Evolutionary conservation across 2,113 vertebrate genomes (phyloP), one percentile per base, ranked within the genome.

Genomic region (Amia ocellicauda): DNA sequence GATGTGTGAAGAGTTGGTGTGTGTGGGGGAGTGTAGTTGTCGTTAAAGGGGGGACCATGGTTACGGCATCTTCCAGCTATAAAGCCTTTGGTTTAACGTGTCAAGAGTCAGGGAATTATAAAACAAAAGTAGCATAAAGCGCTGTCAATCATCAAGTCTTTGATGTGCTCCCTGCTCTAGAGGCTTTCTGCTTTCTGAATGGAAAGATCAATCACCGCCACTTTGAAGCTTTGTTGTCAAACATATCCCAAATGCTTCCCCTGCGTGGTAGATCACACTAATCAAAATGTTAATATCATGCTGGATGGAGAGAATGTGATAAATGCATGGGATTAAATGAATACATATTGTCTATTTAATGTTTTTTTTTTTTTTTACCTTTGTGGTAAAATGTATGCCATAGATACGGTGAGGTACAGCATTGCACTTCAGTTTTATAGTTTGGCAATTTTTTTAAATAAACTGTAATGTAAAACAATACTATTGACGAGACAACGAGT

Each of bases 81-180:
- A 51, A 75, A 82, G 73, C 14, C 23, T 19, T 56, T 3, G 3
- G 69, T 67, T 83, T 73, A 71, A 69, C 76, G 59, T 74, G 74
- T 80, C 71, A 70, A 73, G 52, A 74, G 73, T 76, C 75, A 74
- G 76, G 74, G 76, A 77, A 78, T 78, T 78, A 79, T 5, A 80
- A 86, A 82, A 80, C 70, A 81, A 84, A 85, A 82, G 69, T 13
- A 9, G 64, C 40, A 67, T 66, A 72, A 74, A 70, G 67, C 0
- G 24, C 77, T 82, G 81, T 78, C 83, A 81, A 60, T 86, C 82
- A 80, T 52, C n/a, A 42, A 60, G 62, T 16, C 69, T 83, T 80
- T 79, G 72, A 78, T 80, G 72, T 77, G 69, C 36, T 76, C 54
- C 14, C 70, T 63, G 60, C 64, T 80, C 77, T 70, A 75, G 66